Evolutionary conservation across 2,797 vertebrate genomes (phyloP), one percentile per base, ranked within the genome.

Genomic region (Benthosema pterotum): DNA sequence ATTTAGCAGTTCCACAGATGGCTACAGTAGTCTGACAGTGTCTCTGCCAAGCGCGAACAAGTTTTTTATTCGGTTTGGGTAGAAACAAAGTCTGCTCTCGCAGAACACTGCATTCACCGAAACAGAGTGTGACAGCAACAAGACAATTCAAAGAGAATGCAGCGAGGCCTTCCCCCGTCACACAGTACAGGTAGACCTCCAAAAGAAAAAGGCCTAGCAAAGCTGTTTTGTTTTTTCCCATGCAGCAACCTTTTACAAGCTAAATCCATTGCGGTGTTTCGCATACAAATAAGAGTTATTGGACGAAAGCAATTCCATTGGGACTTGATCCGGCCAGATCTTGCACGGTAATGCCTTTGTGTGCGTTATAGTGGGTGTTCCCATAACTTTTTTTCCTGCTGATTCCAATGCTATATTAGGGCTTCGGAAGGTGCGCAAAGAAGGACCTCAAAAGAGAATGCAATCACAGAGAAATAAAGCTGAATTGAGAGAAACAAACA

Each of bases 341-440:
- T 67, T 64, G 19, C 42, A 18, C 54, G 42, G 13, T n/a, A n/a
- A n/a, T 63, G 60, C 22, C 25, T 71, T 53, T 32, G 45, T 16
- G 18, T 59, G 60, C 16, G 5, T 67, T 57, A n/a, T n/a, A 71
- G 42, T 22, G 28, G 53, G 61, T n/a, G 57, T 81, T 64, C 67
- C 57, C 0, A 32, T 32, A 25, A 62, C 71, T 43, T 55, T 38
- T 5, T 62, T 83, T 87, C 80, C 65, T 84, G 80, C 81, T 80
- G 86, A 83, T 83, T 65, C 52, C 12, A 12, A 66, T 74, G 81
- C 83, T 80, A 58, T 55, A 51, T 51, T 79, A 60, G 68, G 80
- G 69, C 58, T 56, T 72, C 64, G 65, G 53, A 69, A 62, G 53
- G 42, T 76, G 75, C 77, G 63, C 15, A 28, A 60, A 69, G n/a